phyloP scores from a whole-genome alignment of 2,888 invertebrate species.

The Diplazon laetatorius region DNA sequence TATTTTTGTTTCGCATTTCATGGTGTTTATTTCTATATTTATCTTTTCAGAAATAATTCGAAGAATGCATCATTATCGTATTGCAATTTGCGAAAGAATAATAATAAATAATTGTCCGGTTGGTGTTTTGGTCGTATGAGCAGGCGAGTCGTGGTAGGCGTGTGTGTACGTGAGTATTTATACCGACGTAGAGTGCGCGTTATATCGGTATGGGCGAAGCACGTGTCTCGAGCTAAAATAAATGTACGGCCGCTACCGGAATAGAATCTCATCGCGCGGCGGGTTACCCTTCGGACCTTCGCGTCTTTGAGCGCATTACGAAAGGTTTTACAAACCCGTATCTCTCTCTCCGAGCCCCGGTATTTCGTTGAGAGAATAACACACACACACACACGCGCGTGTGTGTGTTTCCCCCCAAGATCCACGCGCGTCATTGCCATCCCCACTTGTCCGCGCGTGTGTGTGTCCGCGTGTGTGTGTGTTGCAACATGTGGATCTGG shows the following conservation, averaged over 20 bases:
- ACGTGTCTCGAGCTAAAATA: constrained; percentile 64
- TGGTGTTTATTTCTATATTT: no score
- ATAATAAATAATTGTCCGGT: background rate
- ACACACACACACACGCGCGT: no score
- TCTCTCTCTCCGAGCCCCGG: constrained; percentile 7
- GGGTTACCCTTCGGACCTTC: constrained; percentile 64
- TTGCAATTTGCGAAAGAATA: no score
- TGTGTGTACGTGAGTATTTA: constrained; percentile 38
- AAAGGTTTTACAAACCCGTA: constrained; percentile 48
- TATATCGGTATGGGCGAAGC: constrained; percentile 63
- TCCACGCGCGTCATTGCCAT: no score
- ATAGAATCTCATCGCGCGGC: constrained; percentile 63
- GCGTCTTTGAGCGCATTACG: constrained; percentile 56
- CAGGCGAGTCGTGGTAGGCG: constrained; percentile 19
- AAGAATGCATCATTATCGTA: no score
- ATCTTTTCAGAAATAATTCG: no score
- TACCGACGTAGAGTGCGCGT: no score
- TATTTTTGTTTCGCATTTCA: no score
- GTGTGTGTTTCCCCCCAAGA: background rate
- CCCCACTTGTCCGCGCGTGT: no score
- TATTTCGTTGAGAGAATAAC: constrained; percentile 39
- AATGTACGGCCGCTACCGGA: constrained; percentile 62
- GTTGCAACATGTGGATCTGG: background rate
- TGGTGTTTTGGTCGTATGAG: no score
- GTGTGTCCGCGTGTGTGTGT: no score